phyloP scores from a whole-genome alignment of 2,797 vertebrate genomes.

The Myotis planiceps region DNA sequence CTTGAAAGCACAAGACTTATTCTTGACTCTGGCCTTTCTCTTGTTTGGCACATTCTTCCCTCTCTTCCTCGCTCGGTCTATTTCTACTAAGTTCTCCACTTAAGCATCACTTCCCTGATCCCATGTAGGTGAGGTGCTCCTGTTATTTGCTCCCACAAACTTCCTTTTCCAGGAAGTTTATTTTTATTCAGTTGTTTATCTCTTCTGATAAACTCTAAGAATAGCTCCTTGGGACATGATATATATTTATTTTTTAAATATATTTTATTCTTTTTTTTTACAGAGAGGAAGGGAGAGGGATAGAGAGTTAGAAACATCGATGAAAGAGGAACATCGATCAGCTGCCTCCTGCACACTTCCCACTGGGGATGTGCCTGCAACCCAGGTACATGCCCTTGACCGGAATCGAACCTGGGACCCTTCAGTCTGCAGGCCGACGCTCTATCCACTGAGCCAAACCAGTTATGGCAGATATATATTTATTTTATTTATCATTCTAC shows the following conservation, averaged over 20 bases:
- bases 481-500: neutral
- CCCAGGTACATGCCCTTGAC: too few relatives aligned
- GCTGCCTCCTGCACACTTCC: too few relatives aligned
- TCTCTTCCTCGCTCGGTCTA: neutral
- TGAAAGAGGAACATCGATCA: too few relatives aligned
- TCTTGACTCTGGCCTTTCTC: neutral
- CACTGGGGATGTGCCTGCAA: too few relatives aligned
- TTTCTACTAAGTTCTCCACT: neutral
- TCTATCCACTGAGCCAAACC: too few relatives aligned
- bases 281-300: too few relatives aligned
- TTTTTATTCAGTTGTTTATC: neutral
- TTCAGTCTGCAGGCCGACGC: too few relatives aligned
- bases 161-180: neutral
- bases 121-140: neutral
- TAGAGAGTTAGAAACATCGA: too few relatives aligned
- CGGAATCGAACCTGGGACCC: too few relatives aligned
- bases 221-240: neutral
- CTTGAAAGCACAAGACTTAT: neutral
- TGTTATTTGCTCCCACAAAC: neutral
- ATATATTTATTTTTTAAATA: neutral
- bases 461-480: neutral
- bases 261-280: too few relatives aligned
- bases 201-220: neutral
- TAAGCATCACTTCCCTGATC: neutral
- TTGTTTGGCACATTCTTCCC: neutral